These are phyloP conservation scores for Nemotelus pantherinus DNA, from an alignment of 2,888 invertebrate genomes.

Conservation along the genomic window DNA sequence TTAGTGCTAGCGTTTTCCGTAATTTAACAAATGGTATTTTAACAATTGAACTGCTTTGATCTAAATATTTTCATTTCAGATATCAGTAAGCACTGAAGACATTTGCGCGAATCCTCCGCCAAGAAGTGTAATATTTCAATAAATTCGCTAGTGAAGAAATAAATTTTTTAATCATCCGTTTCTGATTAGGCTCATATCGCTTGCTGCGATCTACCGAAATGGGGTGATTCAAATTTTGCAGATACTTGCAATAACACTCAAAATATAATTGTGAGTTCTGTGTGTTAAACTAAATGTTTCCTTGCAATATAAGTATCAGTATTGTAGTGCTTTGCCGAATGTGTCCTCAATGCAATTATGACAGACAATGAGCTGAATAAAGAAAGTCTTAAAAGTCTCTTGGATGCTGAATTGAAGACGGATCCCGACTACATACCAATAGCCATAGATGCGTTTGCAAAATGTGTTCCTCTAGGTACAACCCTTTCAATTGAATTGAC, in stretches of 20 bases:
- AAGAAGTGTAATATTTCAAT: neutral
- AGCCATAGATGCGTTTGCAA: constrained; percentile 16
- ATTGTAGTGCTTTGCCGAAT: constrained; percentile 19
- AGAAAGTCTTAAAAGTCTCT: constrained; percentile 6
- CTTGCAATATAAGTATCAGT: neutral
- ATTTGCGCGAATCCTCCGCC: neutral
- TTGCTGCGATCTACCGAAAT: constrained; percentile 18
- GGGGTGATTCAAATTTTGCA: neutral
- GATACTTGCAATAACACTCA: neutral
- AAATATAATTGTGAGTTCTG: constrained; percentile 3
- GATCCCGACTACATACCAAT: constrained; percentile 35
- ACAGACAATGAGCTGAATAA: constrained; percentile 6
- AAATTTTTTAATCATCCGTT: neutral
- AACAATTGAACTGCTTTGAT: too few species aligned
- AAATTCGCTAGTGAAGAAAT: neutral
- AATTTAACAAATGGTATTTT: too few species aligned
- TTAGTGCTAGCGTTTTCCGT: too few species aligned
- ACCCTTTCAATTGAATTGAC: neutral
- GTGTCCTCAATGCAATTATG: constrained; percentile 4
- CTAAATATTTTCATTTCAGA: neutral
- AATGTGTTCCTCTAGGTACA: constrained; percentile 11
- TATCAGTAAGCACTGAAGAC: neutral
- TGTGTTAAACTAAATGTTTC: neutral
- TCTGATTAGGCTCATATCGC: neutral
- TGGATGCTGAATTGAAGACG: constrained; percentile 21